Base-by-base conservation (phyloP, 2,113 vertebrate genomes). In the Accipiter virgatus region DNA sequence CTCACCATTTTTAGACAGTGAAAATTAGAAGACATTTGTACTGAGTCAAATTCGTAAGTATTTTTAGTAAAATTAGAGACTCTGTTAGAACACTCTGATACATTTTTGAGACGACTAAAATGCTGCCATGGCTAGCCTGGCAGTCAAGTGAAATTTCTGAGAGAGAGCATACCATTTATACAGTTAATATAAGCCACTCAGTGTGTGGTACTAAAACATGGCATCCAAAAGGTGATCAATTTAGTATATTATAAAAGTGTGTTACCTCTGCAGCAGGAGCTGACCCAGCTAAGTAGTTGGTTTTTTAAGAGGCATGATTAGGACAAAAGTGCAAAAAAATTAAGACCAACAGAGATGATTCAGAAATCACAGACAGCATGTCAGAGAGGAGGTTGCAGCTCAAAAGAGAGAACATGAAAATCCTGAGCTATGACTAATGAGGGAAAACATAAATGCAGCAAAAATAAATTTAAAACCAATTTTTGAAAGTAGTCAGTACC, bases 11-110 rank as follows among this genome's bases (percentile, higher is more conserved):
- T 90, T n/a, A 67, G 47, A 32, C 56, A 71, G 38, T 45, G 65
- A 80, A 72, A 92, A 89, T 67, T 29, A 22, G 26, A 86, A 92
- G 36, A 65, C 8, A 25, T 86, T 95, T 72, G 31, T 42, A 68
- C 36, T 40, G 43, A 78, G 71, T 75, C 31, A 19, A 38, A 84
- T 83, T 42, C 8, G 0, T 29, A 72, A 80, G 27, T 56, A 90
- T 84, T 93, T 93, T 95, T 42, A 59, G 62, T 50, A 94, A 90
- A 97, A 95, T 82, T 63, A 84, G 47, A 91, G 40, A 21, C 61
- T 66, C 26, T 86, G 32, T 36, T 85, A 77, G 48, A 94, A 81
- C 23, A 70, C 56, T 31, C 19, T 65, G 29, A 78, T 67, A 65
- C 17, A 29, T 58, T 89, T 67, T 32, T 81, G 53, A 63, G 68